Evolutionary conservation across 2,888 invertebrate species (phyloP).

Genomic region (Frankliniella intonsa): DNA sequence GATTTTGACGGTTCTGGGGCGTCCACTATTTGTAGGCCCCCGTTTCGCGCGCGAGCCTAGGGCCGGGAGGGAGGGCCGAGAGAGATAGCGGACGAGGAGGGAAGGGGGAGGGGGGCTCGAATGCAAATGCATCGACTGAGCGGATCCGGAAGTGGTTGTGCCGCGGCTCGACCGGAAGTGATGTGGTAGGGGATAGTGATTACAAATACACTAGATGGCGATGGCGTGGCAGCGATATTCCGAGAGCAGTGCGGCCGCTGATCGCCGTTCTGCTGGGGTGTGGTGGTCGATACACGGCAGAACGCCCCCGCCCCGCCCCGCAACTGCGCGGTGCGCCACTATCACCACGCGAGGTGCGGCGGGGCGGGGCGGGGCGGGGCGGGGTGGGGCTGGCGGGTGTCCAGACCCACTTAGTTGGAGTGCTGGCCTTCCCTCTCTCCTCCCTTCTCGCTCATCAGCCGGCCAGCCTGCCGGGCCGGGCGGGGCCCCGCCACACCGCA

Average conservation of each 20-base stretch:
- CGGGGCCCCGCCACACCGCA: not conserved
- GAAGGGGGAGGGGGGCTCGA: not conserved
- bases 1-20: conserved; percentile 7
- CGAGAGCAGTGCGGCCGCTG: not conserved
- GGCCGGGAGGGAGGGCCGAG: not conserved
- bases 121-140: no score
- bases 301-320: not conserved
- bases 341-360: not conserved
- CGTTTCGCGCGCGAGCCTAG: not conserved
- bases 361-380: not conserved
- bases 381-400: not conserved
- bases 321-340: not conserved
- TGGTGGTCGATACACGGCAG: not conserved
- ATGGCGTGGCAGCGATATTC: no score
- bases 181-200: no score
- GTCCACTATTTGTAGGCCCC: conserved; percentile 11
- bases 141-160: no score
- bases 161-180: no score
- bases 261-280: not conserved
- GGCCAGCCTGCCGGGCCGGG: no score
- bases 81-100: not conserved
- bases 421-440: not conserved
- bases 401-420: conserved; percentile 22
- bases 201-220: no score
- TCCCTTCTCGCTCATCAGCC: not conserved